These are phyloP conservation scores for Oxyteleia sp. DNA, from an alignment of 2,888 invertebrate genomes.

Conservation along the genomic window DNA sequence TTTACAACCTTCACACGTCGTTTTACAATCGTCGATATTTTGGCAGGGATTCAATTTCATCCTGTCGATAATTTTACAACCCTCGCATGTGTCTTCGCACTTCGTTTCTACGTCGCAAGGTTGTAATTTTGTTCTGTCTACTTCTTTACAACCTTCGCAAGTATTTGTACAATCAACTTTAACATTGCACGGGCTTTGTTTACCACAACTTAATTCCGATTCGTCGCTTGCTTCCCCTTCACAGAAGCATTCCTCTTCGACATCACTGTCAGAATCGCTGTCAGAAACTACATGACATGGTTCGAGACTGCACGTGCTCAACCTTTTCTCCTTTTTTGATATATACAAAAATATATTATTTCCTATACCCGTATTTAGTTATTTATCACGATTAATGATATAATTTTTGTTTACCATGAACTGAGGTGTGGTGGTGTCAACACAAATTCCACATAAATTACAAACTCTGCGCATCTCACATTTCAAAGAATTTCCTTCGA, in stretches of 20 bases:
- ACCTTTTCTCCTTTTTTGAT: constrained; percentile 5
- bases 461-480: constrained; percentile 39
- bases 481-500: constrained; percentile 36
- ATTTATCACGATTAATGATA: neutral
- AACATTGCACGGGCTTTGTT: constrained; percentile 20
- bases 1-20: constrained; percentile 19
- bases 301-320: constrained; percentile 12
- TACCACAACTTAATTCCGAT: constrained; percentile 27
- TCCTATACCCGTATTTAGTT: too few relatives aligned
- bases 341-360: constrained; percentile 11
- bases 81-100: constrained; percentile 46
- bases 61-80: constrained; percentile 54
- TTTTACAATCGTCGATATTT: neutral
- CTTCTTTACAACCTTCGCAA: constrained; percentile 37
- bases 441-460: constrained; percentile 61
- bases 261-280: constrained; percentile 18
- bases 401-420: constrained; percentile 28
- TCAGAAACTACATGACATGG: constrained; percentile 17
- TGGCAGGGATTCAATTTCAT: constrained; percentile 32
- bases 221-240: constrained; percentile 15
- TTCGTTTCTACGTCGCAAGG: constrained; percentile 28
- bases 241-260: constrained; percentile 32
- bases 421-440: constrained; percentile 12
- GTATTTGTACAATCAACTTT: constrained; percentile 23
- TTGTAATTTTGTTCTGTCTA: constrained; percentile 23